Percentiles rank a stretch among this genome's conserved stretches.
These are phyloP conservation scores for Ceyx margarethae DNA, from an alignment of 2,113 vertebrate species.

Conservation along the genomic window DNA sequence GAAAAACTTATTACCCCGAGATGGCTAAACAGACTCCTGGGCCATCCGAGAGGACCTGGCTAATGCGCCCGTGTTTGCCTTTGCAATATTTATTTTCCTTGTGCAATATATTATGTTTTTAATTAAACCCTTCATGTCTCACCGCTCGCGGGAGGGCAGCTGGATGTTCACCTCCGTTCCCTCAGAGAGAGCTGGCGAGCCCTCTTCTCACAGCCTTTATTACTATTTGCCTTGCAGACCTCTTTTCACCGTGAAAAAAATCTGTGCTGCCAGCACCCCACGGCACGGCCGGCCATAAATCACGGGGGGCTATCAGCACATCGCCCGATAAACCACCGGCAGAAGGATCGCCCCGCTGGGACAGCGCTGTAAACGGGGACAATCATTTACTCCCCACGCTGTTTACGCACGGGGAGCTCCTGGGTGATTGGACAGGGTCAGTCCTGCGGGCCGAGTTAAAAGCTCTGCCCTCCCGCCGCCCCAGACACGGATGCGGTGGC, in stretches of 20 bases:
- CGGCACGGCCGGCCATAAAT: no score
- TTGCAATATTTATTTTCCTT: neutral
- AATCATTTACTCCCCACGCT: neutral
- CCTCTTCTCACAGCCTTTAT: no score
- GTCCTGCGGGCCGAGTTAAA: neutral
- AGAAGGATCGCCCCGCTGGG: no score
- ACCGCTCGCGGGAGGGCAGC: neutral
- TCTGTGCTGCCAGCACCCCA: no score
- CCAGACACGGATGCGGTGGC: neutral
- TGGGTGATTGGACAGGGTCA: neutral
- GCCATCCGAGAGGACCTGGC: rapidly evolving
- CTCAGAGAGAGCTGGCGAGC: no score
- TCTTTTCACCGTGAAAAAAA: no score
- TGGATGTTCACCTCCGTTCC: neutral
- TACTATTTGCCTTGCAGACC: no score
- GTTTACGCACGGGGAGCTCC: neutral
- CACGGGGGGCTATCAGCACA: no score
- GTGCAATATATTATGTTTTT: neutral
- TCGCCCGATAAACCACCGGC: no score
- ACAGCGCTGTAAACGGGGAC: no score
- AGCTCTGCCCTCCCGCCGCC: neutral
- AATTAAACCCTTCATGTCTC: neutral
- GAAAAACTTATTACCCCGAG: neutral
- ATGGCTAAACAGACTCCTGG: neutral
- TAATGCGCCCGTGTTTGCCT: neutral